Percentiles rank a stretch among this genome's conserved stretches.
Conservation (phyloP, 1,140 invertebrate genomes). For the Anastatus disparis region DNA sequence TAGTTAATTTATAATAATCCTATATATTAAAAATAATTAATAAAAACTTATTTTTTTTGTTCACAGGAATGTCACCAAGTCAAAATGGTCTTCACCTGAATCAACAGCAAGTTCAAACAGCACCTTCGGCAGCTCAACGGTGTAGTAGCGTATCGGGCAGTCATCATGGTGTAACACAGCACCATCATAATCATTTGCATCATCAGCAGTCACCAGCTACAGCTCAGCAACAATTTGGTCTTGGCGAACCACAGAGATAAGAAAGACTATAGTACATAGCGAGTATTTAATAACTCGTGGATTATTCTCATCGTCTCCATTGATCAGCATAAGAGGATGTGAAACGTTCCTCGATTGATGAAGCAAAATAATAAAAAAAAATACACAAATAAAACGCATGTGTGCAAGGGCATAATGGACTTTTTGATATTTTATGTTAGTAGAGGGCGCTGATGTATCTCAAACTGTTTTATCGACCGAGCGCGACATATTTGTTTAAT, state of each 20-base stretch:
- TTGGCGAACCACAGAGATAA: conserved; percentile 65
- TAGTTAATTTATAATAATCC: too few relatives aligned
- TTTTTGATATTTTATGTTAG: too few relatives aligned
- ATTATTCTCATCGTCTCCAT: too few relatives aligned
- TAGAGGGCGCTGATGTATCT: too few relatives aligned
- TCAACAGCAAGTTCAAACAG: conserved; percentile 31
- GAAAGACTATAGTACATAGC: conserved; percentile 42
- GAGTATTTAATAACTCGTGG: neutral
- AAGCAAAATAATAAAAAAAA: too few relatives aligned
- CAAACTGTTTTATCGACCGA: too few relatives aligned
- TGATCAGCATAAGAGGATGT: too few relatives aligned
- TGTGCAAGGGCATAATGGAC: too few relatives aligned
- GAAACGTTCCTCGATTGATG: too few relatives aligned
- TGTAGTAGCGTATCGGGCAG: conserved; percentile 30
- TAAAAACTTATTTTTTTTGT: neutral
- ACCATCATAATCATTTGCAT: conserved; percentile 45
- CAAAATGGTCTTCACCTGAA: conserved; percentile 56
- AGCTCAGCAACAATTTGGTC: conserved; percentile 57
- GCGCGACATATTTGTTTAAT: too few relatives aligned
- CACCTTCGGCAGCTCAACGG: conserved; percentile 36
- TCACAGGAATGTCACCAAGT: conserved; percentile 64
- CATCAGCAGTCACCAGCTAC: conserved; percentile 58
- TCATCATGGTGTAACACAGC: conserved; percentile 4
- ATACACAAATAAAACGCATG: too few relatives aligned
- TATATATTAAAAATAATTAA: neutral